Percentiles rank a stretch among this genome's conserved stretches.
Conservation (phyloP, 2,113 vertebrate species). For the Cheilinus undulatus region DNA sequence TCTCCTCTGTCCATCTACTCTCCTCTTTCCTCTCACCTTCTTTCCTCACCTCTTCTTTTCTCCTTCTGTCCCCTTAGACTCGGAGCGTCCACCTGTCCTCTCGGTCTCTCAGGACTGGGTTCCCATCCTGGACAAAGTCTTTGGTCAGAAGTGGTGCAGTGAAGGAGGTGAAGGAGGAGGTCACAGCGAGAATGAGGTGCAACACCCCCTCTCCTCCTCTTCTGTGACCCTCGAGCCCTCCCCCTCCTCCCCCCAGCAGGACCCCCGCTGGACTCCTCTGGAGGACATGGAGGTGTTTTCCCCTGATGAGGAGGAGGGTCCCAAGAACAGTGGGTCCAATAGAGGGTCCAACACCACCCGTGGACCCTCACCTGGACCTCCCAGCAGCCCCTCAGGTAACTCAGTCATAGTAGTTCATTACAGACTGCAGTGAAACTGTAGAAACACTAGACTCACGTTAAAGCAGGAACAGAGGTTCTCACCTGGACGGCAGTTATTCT, state of each 20-base stretch:
- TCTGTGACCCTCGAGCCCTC: slow-evolving; percentile 65
- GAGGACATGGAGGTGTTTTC: slow-evolving; percentile 79
- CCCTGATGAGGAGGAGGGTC: slow-evolving; percentile 28
- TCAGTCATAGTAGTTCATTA: background rate
- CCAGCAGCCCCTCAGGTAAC: slow-evolving; percentile 66
- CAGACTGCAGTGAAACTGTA: no score
- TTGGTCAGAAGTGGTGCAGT: slow-evolving; percentile 83
- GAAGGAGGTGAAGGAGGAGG: slow-evolving; percentile 34
- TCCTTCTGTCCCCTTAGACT: slow-evolving; percentile 33
- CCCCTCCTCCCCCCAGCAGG: slow-evolving; percentile 68
- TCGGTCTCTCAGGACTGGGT: slow-evolving; percentile 83
- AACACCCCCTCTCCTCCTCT: slow-evolving; percentile 3
- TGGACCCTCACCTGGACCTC: background rate
- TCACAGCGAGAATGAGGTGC: background rate
- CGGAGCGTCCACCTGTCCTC: slow-evolving; percentile 60
- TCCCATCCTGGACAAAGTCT: slow-evolving; percentile 84
- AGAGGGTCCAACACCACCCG: background rate
- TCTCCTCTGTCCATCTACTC: no score
- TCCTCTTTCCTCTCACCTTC: background rate
- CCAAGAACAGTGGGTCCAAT: background rate
- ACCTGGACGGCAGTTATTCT: no score
- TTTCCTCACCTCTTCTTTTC: no score
- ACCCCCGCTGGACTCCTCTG: slow-evolving; percentile 78
- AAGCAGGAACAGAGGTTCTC: no score
- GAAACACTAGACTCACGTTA: no score